A percentile compares a stretch with the other conserved stretches of the same genome.
Evolutionary conservation across 2,113 vertebrate genomes (phyloP).

Genomic region (Taxidea taxus): DNA sequence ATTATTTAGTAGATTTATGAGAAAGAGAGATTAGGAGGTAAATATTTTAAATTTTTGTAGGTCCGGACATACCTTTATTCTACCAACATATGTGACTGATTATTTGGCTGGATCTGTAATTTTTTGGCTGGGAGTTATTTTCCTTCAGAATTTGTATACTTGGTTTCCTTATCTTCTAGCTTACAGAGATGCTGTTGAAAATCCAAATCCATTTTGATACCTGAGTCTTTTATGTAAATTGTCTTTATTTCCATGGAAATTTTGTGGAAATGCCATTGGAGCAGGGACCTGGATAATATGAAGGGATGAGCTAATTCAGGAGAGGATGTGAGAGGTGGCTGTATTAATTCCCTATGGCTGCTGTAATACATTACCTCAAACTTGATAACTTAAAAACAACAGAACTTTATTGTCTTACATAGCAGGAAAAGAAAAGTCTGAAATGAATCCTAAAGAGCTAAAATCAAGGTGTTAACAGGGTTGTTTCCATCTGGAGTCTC

Average conservation of each 20-base stretch:
- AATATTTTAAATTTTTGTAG: not conserved
- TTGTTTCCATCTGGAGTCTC: not conserved
- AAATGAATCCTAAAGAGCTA: not conserved
- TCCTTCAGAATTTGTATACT: not conserved
- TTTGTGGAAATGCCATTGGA: not conserved
- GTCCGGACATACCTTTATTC: not conserved
- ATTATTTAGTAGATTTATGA: not conserved
- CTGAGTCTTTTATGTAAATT: not conserved
- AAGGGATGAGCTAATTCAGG: not conserved
- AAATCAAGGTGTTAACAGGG: not conserved
- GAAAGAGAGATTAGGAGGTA: not conserved
- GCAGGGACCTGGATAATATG: not conserved
- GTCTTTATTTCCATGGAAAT: too few species aligned
- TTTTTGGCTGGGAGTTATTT: not conserved
- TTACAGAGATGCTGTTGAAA: not conserved
- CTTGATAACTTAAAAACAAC: not conserved
- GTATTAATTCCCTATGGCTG: fast-evolving
- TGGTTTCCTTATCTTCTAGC: not conserved
- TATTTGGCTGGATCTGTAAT: not conserved
- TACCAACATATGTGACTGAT: not conserved
- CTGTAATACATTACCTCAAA: not conserved
- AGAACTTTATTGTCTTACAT: not conserved
- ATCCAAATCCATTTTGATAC: not conserved
- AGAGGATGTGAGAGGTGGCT: not conserved
- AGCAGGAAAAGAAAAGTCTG: not conserved